Evolutionary conservation across 1,140 invertebrate species (phyloP).

Genomic region (Cotesia glomerata): DNA sequence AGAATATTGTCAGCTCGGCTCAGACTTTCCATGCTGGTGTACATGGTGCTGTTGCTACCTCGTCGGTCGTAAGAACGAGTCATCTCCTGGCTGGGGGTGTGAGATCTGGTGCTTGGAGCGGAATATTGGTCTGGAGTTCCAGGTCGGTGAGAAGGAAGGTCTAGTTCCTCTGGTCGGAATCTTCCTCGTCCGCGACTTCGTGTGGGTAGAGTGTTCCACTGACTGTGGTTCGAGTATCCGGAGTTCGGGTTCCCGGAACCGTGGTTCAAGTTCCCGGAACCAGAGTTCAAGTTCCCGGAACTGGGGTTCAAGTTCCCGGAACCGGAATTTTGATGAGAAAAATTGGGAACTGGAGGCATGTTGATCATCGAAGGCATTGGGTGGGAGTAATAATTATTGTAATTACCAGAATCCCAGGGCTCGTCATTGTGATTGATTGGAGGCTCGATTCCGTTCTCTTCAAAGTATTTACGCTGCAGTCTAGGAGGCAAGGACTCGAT

Average conservation of each 20-base stretch:
- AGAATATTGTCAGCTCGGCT: conserved; percentile 52
- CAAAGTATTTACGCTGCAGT: conserved; percentile 62
- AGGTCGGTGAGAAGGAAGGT: conserved; percentile 55
- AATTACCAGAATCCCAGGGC: conserved; percentile 3
- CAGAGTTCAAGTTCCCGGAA: no score
- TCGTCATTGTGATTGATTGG: conserved; percentile 19
- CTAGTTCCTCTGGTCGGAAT: conserved; percentile 57
- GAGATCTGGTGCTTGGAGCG: conserved; percentile 61
- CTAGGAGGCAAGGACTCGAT: conserved; percentile 64
- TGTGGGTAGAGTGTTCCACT: conserved; percentile 63
- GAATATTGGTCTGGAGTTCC: conserved; percentile 65
- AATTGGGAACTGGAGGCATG: no score
- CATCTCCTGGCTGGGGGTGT: conserved; percentile 62
- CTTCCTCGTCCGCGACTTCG: conserved; percentile 63
- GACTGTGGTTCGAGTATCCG: conserved; percentile 48
- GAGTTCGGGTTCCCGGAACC: no score
- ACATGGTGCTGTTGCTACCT: conserved; percentile 61
- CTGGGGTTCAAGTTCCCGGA: no score
- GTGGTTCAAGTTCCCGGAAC: no score
- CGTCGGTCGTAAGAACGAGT: conserved; percentile 57
- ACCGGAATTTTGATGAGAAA: no score
- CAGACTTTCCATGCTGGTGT: conserved; percentile 61
- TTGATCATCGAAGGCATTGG: conserved; percentile 48
- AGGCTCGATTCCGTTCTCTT: conserved; percentile 59
- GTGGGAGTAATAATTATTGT: conserved; percentile 50